Evolutionary conservation across 2,797 vertebrate genomes (phyloP), one percentile per base, ranked within the genome.

Genomic region (Cyclura pinguis): DNA sequence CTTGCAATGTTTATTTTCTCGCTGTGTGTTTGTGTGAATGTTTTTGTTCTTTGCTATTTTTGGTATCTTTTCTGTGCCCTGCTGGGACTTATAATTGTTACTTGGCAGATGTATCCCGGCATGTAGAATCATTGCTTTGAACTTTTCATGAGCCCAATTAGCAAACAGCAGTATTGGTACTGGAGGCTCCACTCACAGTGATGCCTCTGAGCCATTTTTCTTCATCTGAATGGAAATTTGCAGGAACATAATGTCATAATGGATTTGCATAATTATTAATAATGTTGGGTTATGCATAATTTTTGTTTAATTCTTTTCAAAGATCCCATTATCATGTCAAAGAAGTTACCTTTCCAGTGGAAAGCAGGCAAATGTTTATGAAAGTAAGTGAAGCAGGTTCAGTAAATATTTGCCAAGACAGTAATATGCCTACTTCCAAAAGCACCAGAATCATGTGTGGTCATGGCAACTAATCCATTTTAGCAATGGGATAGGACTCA

Each of bases 121-220:
- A 91, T 91, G 92, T 5, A 94, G 93, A 95, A 92, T 92, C 29
- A 96, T 92, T 96, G 89, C 91, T 91, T 84, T 96, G 95, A 96
- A 96, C 93, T 96, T 97, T 94, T 93, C 92, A 89, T 89, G 89
- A 95, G 92, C 38, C 85, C 81, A 95, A 90, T 97, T 96, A 97
- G 81, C 92, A 94, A 92, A 93, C 0, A 0, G 73, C 89, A 87
- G 88, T 32, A 69, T 69, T 92, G 76, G 73, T 91, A 59, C 18
- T 83, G 59, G 67, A 91, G 80, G 8, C 67, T 74, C 83, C 85
- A 91, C 92, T 95, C 90, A 67, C 35, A 93, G 83, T 0, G 1
- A 95, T 88, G 86, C 86, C 78, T 90, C 81, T 84, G 88, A 95
- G 77, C 77, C 18, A 2, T 69, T 85, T 85, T 94, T 86, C 86